Evolutionary conservation across 1,140 invertebrate species (phyloP).

Genomic region (Temnothorax curvispinosus): DNA sequence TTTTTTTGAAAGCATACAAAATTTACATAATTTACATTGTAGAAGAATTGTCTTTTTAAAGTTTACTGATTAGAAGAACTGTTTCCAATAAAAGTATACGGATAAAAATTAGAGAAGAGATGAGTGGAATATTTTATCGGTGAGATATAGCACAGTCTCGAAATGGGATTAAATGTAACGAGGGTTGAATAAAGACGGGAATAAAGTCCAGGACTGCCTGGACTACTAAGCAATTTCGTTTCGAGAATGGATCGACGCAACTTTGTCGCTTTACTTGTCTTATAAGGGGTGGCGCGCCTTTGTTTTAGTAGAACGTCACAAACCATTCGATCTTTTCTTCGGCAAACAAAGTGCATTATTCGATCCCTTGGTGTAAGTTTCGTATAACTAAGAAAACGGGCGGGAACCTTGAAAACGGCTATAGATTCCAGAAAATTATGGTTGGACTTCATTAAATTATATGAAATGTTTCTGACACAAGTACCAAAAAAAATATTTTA

Average conservation of each 20-base stretch:
- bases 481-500: neutral
- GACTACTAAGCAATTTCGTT: slow-evolving; percentile 51
- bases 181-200: neutral
- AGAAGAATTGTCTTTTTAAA: neutral
- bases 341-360: slow-evolving; percentile 59
- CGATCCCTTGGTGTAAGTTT: slow-evolving; percentile 24
- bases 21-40: neutral
- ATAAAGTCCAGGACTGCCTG: too few species aligned
- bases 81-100: neutral
- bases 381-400: neutral
- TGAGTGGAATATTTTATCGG: slow-evolving; percentile 12
- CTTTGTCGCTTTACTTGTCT: slow-evolving; percentile 45
- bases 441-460: neutral
- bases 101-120: slow-evolving; percentile 7
- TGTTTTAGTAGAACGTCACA: slow-evolving; percentile 72
- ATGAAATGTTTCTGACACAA: neutral
- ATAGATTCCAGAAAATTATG: slow-evolving; percentile 10
- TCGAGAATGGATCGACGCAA: slow-evolving; percentile 38
- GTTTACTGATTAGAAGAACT: neutral
- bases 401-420: neutral
- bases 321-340: slow-evolving; percentile 62
- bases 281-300: slow-evolving; percentile 71
- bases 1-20: neutral
- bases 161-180: slow-evolving; percentile 42
- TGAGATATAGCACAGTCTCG: neutral